Base-by-base conservation (phyloP, 2,797 vertebrate genomes). In the Rhincodon typus region DNA sequence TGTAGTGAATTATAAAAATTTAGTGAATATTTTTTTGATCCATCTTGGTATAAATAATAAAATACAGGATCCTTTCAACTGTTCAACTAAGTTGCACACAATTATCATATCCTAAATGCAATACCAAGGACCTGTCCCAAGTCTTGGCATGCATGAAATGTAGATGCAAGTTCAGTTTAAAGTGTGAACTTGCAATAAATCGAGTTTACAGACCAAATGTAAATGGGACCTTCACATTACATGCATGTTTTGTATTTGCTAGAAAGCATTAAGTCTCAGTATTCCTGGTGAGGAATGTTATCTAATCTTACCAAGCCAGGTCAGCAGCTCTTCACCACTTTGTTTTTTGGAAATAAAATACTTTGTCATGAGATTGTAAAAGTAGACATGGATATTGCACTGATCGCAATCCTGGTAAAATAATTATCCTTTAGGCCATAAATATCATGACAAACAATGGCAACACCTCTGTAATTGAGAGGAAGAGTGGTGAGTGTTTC, bases 281-380 rank as follows among this genome's bases (percentile, higher is more conserved):
- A 95, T 77, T 69, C 38, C 94, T 30, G 74, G 27, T 95, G 70
- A 95, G 94, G 46, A 57, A 77, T 95, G 57, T 95, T 57, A 95
- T 77, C 94, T 95, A 74, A 95, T 95, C 70, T 77, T 72, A 27
- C 27, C 70, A 95, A 94, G 25, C 69, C 93, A 94, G 69, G 50
- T 50, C 69, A 46, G 50, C 69, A 94, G 15, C 46, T n/a, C 25
- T 94, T 70, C 38, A 15, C 70, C 70, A 95, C 57, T 77, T 95
- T 53, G 70, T 95, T 74, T 77, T 46, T 42, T 15, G n/a, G 70
- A 72, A 95, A 57, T 95, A 95, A 74, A 95, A 77, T 95, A 46
- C 70, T 95, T 77, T 95, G 94, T 57, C 70, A 74, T 95, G 94
- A 77, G 27, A 53, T 53, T 95, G 50, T 62, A 77, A 95, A 77